Evolutionary conservation across 2,888 invertebrate genomes (phyloP), one percentile per base, ranked within the genome.

Genomic region (Malthinus seriepunctatus): DNA sequence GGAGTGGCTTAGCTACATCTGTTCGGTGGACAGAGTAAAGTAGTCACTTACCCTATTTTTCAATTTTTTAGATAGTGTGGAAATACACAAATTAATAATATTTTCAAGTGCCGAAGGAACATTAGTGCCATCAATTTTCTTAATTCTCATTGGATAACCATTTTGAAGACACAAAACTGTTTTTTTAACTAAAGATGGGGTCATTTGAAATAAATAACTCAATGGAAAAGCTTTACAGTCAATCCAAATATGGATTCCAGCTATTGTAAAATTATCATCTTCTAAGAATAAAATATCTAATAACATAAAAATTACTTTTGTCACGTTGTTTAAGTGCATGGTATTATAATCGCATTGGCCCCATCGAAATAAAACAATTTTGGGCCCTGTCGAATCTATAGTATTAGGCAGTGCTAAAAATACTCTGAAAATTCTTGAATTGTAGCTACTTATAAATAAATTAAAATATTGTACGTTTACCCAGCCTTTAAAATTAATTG

Each of bases 131-230:
- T 87, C 83, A 46, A 80, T 75, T 7, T 81, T 81, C 63, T 82
- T 83, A 1, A 83, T 78, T 11, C 86, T 78, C 31, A 86, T 71
- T 0, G 88, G 87, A 48, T 85, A 72, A 0, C 82, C 84, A 59
- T 86, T 84, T 74, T 87, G 83, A 14, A 80, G 79, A 37, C 59
- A 33, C 51, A 56, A 51, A 12, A 60, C 52, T 23, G 37, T 75
- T 67, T 86, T 86, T 67, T 84, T 86, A 8, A 84, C 82, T 32
- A 85, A 66, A 0, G 81, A 73, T 2, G 86, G 85, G 0, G 84
- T 84, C 39, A 82, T 78, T 35, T 52, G 52, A 11, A 35, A 9
- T 8, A 84, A 72, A 62, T 86, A 82, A 11, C 75, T 80, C 3
- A 83, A 67, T 0, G 82, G 81, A 2, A 82, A 79, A 34, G 80